phyloP scores from a whole-genome alignment of 2,113 vertebrate genomes.

The Misgurnus mizolepis region DNA sequence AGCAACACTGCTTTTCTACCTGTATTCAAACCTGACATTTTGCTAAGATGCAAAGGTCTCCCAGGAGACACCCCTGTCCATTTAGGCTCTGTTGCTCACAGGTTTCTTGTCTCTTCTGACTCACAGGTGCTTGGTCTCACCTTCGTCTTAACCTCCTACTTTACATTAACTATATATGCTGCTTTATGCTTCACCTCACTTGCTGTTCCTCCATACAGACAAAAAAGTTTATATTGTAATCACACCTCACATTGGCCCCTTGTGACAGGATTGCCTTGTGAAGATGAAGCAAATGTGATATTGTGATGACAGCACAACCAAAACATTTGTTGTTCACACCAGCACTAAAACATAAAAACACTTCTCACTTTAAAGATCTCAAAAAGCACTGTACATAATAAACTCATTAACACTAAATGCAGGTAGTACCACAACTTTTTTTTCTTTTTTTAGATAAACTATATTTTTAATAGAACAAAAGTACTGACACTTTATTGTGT shows the following conservation, averaged over 20 bases:
- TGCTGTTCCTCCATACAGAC: background rate
- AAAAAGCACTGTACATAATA: too few species aligned
- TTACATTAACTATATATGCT: slow-evolving; percentile 33
- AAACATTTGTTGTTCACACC: background rate
- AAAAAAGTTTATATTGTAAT: background rate
- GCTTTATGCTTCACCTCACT: background rate
- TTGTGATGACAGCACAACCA: background rate
- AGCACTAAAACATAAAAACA: background rate
- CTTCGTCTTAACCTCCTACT: slow-evolving; percentile 38
- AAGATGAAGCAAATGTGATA: slow-evolving; percentile 1
- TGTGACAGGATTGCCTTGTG: background rate
- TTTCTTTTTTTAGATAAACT: too few species aligned
- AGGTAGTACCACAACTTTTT: too few species aligned
- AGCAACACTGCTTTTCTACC: slow-evolving; percentile 64
- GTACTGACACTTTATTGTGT: too few species aligned
- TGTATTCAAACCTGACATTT: slow-evolving; percentile 48
- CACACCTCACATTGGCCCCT: background rate
- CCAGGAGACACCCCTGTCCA: background rate
- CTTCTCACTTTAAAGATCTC: too few species aligned
- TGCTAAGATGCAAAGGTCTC: slow-evolving; percentile 18
- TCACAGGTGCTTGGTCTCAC: slow-evolving; percentile 21
- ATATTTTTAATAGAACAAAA: too few species aligned
- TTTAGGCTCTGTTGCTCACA: background rate
- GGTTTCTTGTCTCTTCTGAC: background rate
- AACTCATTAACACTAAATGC: too few species aligned